Evolutionary conservation across 2,113 vertebrate species (phyloP).

Genomic region (Rhineura floridana): DNA sequence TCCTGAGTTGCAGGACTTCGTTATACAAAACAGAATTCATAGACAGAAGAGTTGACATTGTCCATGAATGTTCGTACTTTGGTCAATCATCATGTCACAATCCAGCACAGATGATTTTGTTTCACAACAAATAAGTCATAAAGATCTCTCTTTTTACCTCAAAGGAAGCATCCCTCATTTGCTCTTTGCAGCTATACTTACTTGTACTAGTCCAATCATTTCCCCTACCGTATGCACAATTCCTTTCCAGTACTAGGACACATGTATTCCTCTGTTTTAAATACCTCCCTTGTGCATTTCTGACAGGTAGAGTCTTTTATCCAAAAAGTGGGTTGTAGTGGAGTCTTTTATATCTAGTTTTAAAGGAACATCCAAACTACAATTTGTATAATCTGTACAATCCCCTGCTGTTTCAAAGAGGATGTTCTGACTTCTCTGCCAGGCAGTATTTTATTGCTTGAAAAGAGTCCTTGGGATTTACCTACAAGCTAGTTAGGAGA

Average conservation of each 20-base stretch:
- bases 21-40: neutral
- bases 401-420: slow-evolving; percentile 35
- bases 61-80: neutral
- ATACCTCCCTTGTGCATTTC: slow-evolving; percentile 32
- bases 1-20: neutral
- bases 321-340: neutral
- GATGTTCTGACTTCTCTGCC: slow-evolving; percentile 40
- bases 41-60: slow-evolving; percentile 7
- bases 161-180: slow-evolving; percentile 5
- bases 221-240: neutral
- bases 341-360: slow-evolving; percentile 19
- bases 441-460: slow-evolving; percentile 42
- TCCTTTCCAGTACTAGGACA: neutral
- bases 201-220: slow-evolving; percentile 10
- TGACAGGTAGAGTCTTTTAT: slow-evolving; percentile 24
- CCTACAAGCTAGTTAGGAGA: neutral
- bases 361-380: slow-evolving; percentile 23
- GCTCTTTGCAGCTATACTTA: neutral
- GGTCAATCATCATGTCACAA: slow-evolving; percentile 17
- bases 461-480: slow-evolving; percentile 16
- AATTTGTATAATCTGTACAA: slow-evolving; percentile 11
- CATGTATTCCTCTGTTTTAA: slow-evolving; percentile 3
- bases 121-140: slow-evolving; percentile 15
- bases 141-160: slow-evolving; percentile 13
- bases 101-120: slow-evolving; percentile 11